Evolutionary conservation across 2,113 vertebrate genomes (phyloP).

Genomic region (Oryctolagus cuniculus): mOryCun1.1 NC_091438.1:115875001-115875500

Average conservation of each 20-base stretch:
- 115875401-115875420: neutral
- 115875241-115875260: neutral
- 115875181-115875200: too few relatives aligned
- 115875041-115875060: too few relatives aligned
- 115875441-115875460: neutral
- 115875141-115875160: too few relatives aligned
- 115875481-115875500: neutral
- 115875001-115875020: too few relatives aligned
- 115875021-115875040: too few relatives aligned
- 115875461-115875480: neutral
- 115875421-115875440: neutral
- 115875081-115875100: too few relatives aligned
- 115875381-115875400: neutral
- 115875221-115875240: too few relatives aligned
- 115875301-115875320: neutral
- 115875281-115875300: accelerated
- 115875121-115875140: too few relatives aligned
- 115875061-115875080: too few relatives aligned
- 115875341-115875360: neutral
- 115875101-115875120: too few relatives aligned
- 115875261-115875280: neutral
- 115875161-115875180: too few relatives aligned
- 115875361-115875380: neutral
- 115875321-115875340: neutral
- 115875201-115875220: too few relatives aligned